Evolutionary conservation across 1,140 invertebrate genomes (phyloP).

Genomic region (Drosophila repletoides): DNA sequence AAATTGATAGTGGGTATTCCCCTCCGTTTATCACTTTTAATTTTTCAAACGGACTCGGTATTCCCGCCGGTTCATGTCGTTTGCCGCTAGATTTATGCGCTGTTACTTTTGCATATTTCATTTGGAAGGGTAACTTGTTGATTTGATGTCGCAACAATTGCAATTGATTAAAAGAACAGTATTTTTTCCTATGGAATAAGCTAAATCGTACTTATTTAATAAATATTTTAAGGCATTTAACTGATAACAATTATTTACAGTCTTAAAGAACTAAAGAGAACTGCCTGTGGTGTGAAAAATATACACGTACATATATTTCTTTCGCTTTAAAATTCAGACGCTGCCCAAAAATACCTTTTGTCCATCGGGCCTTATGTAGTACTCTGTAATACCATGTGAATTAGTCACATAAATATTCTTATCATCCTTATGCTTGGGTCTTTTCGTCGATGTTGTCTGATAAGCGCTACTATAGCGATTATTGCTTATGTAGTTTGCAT

Average conservation of each 20-base stretch:
- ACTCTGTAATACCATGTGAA: slow-evolving; percentile 72
- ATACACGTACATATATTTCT: no score
- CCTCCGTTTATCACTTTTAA: slow-evolving; percentile 65
- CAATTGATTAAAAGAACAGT: slow-evolving; percentile 4
- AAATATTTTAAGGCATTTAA: slow-evolving; percentile 27
- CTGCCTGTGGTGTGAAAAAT: not conserved
- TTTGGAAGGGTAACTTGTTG: slow-evolving; percentile 49
- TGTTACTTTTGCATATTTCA: slow-evolving; percentile 49
- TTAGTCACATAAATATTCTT: slow-evolving; percentile 81
- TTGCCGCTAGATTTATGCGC: slow-evolving; percentile 65
- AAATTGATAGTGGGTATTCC: slow-evolving; percentile 14
- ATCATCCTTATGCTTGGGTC: slow-evolving; percentile 55
- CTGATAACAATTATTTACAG: slow-evolving; percentile 37
- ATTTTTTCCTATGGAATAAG: not conserved
- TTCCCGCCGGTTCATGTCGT: slow-evolving; percentile 51
- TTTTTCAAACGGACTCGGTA: slow-evolving; percentile 57
- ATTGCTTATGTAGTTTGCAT: slow-evolving; percentile 62
- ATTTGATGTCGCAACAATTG: slow-evolving; percentile 25
- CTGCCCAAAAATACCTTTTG: slow-evolving; percentile 66
- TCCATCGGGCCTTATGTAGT: slow-evolving; percentile 74
- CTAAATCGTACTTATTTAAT: slow-evolving; percentile 60
- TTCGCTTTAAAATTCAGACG: no score
- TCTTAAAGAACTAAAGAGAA: slow-evolving; percentile 5
- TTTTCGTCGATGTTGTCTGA: slow-evolving; percentile 32
- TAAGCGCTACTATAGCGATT: slow-evolving; percentile 66